Percentiles rank a stretch among this genome's conserved stretches.
Evolutionary conservation across 1,140 invertebrate genomes (phyloP).

Genomic region (Hestina assimilis): DNA sequence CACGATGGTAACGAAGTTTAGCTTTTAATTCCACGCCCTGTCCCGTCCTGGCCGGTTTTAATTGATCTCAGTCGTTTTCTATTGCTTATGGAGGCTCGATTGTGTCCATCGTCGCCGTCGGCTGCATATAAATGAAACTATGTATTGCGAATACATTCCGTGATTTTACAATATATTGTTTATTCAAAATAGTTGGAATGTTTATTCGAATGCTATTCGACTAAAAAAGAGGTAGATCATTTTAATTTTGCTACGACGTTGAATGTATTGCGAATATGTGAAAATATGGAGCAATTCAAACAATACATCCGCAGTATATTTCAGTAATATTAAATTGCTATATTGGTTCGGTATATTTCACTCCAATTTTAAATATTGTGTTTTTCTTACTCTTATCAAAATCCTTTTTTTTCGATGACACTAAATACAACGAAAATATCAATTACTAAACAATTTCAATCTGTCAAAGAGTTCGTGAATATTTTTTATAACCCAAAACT

Average conservation of each 20-base stretch:
- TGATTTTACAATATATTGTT: neutral
- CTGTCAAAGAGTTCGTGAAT: no score
- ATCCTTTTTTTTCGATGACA: no score
- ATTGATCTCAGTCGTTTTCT: conserved; percentile 63
- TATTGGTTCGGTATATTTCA: no score
- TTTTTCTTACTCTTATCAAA: no score
- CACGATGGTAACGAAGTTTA: conserved; percentile 70
- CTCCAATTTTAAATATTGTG: no score
- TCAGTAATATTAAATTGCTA: no score
- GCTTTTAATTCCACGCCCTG: conserved; percentile 66
- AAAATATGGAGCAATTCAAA: neutral
- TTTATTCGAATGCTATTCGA: neutral
- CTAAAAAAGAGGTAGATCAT: neutral
- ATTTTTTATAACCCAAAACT: no score
- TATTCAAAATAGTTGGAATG: neutral
- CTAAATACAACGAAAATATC: no score
- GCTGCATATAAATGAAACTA: conserved; percentile 16
- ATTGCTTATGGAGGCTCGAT: conserved; percentile 34
- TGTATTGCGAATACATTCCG: conserved; percentile 13
- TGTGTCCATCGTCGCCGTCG: conserved; percentile 11
- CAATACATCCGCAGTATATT: no score
- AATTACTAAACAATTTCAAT: no score
- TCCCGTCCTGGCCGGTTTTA: conserved; percentile 48
- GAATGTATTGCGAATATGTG: neutral
- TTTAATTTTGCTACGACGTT: neutral